Base-by-base conservation (phyloP, 2,888 invertebrate genomes). In the Leucozona laternaria region DNA sequence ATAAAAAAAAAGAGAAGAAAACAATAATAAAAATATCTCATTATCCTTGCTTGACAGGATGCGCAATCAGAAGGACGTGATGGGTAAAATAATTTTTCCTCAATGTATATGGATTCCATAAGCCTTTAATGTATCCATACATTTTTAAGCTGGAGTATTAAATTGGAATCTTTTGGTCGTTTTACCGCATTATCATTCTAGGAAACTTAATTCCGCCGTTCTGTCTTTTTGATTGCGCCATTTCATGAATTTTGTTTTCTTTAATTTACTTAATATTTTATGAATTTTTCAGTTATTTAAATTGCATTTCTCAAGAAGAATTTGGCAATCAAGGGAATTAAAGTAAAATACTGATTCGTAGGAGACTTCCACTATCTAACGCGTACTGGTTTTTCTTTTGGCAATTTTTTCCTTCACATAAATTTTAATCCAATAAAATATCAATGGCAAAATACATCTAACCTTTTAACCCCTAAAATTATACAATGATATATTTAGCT, bases 1-100 rank as follows among this genome's bases (percentile, higher is more conserved):
- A 5, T 5, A 28, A 5, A 5, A 28, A 5, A 8, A 8, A 8
- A 8, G 1, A 25, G 28, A 53, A 4, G 8, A 15, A 7, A 53
- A 50, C 5, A 6, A 22, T 13, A 34, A 11, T 34, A 37, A 22
- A 20, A 22, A 40, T 8, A 60, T 22, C 60, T 40, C 60, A 60
- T 60, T 60, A 40, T 60, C 22, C 8, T 60, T 60, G 22, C 3
- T 22, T 22, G 34, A 11, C 8, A 1, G 34, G 15, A 58, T 6
- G 15, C 20, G 1, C 37, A 60, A 60, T 40, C 60, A 60, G 60
- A 40, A 22, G 60, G 40, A 22, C n/a, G 40, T 37, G 37, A 60
- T 57, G 31, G 5, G 17, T 1, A 17, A 28, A 31, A 11, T 31
- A 17, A 34, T 20, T 31, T 1, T 31, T n/a, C 17, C 31, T 10